Percentiles rank a stretch among this genome's conserved stretches.
Conservation (phyloP, 1,140 invertebrate species). For the Chymomyza costata region DNA sequence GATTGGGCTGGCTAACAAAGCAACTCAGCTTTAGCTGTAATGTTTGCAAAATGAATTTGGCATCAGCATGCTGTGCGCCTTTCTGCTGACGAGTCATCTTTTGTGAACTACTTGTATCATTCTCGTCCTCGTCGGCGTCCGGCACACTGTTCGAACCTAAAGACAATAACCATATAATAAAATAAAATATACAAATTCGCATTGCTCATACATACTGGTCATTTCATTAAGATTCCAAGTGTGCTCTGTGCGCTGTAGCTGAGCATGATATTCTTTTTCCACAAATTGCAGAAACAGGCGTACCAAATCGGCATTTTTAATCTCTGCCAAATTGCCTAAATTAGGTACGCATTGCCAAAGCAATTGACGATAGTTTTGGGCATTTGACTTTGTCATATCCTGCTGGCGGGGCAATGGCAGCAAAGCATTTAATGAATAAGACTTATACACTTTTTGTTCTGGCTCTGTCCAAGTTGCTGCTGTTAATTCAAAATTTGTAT, state of each 20-base stretch:
- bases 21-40: slow-evolving; percentile 78
- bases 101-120: slow-evolving; percentile 13
- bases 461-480: slow-evolving; percentile 1
- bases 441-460: slow-evolving; percentile 8
- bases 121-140: slow-evolving; percentile 41
- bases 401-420: slow-evolving; percentile 14
- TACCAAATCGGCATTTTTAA: slow-evolving; percentile 86
- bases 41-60: slow-evolving; percentile 64
- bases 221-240: slow-evolving; percentile 53
- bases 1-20: slow-evolving; percentile 88
- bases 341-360: slow-evolving; percentile 86
- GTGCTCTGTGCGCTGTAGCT: slow-evolving; percentile 65
- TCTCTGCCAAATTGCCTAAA: slow-evolving; percentile 85
- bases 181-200: background rate
- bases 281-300: slow-evolving; percentile 88
- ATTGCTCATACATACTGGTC: slow-evolving; percentile 28
- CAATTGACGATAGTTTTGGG: slow-evolving; percentile 83
- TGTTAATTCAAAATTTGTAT: slow-evolving; percentile 7
- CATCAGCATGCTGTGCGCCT: slow-evolving; percentile 26
- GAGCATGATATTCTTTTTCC: slow-evolving; percentile 78
- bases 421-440: slow-evolving; percentile 31
- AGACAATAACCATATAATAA: slow-evolving; percentile 13
- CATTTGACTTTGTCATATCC: slow-evolving; percentile 39
- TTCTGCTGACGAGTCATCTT: slow-evolving; percentile 15
- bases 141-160: background rate